Base-by-base conservation (phyloP, 2,113 vertebrate genomes). In the Rhinoderma darwinii region DNA sequence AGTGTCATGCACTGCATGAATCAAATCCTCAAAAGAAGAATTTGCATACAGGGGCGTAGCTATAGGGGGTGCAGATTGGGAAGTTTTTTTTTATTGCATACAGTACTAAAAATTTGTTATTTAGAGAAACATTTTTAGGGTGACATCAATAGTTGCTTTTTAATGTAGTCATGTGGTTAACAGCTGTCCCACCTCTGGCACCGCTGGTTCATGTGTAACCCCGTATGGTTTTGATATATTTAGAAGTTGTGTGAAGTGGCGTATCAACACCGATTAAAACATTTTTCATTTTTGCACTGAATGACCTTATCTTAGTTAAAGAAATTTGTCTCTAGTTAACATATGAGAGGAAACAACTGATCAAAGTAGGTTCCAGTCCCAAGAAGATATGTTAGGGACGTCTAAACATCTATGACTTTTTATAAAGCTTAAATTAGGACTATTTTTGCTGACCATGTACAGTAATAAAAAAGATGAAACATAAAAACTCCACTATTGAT, bases 401-500 rank as follows among this genome's bases (percentile, higher is more conserved):
- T 54, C 51, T 17, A 59, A 81, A 81, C 7, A 27, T 59, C 51
- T 59, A 39, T 61, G 78, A 20, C 75, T 77, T 18, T 77, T 47
- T 2, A 11, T 10, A 39, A 25, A 39, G n/a, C 74, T 51, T 50
- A 47, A 77, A 50, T 30, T 47, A 30, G 74, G 20, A 10, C n/a
- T 35, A 44, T 5, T 61, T 54, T 77, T 41, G 63, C 35, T 81
- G 78, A 39, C 35, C 35, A 63, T 44, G 25, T 44, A 43, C 7
- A 44, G 41, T 43, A 43, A 61, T 63, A 82, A 66, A 81, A 82
- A 82, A 66, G 56, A 63, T 44, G 51, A 80, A 56, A 80, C 77
- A 41, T 25, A 39, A 80, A 78, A 80, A 25, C 32, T 39, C 39
- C 61, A 44, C 7, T 44, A 63, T 72, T 37, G 66, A 35, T 50